Base-by-base conservation (phyloP, 2,113 vertebrate species). In the Apistogramma diplotaenia region DNA sequence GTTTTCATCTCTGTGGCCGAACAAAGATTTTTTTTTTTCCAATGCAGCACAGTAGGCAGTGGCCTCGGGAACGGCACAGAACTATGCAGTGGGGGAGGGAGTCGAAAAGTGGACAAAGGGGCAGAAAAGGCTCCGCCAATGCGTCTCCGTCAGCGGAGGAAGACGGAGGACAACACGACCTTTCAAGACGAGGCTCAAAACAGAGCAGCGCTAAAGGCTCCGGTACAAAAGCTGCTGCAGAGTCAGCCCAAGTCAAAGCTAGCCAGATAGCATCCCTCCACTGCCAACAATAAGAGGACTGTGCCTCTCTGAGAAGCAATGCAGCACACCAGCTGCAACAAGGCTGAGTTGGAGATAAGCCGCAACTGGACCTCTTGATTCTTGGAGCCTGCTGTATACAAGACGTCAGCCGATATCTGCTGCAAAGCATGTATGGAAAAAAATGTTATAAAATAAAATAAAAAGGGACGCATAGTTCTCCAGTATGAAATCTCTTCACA, bases 251-350 rank as follows among this genome's bases (percentile, higher is more conserved):
- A 81, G 85, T 74, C 43, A 40, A 54, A 74, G 79, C 74, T 43
- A 88, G 82, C 84, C 0, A 29, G 60, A 46, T 60, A 78, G 65
- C 86, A 76, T 82, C 71, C 78, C 31, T 71, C 46, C 1, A 33
- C 78, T 72, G 56, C 71, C 40, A 37, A 90, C 89, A 91, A 87
- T 78, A 72, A 76, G 56, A 82, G 72, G 65, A 87, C 62, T 92
- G 90, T 92, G 78, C 61, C 10, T 78, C 72, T 43, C 33, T 21
- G 60, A 78, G 76, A 56, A 56, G 51, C 59, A 83, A 49, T 25
- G 57, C 81, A 82, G 71, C 71, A 71, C 75, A 62, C 23, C 70
- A 62, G 79, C 72, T 1, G 33, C 49, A 82, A 70, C 29, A 7
- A 65, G 76, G 55, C 82, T 55, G 77, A 21, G 35, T 1, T 12